These are phyloP conservation scores for Chloebia gouldiae DNA, from an alignment of 2,113 vertebrate genomes.

Conservation along the genomic window DNA sequence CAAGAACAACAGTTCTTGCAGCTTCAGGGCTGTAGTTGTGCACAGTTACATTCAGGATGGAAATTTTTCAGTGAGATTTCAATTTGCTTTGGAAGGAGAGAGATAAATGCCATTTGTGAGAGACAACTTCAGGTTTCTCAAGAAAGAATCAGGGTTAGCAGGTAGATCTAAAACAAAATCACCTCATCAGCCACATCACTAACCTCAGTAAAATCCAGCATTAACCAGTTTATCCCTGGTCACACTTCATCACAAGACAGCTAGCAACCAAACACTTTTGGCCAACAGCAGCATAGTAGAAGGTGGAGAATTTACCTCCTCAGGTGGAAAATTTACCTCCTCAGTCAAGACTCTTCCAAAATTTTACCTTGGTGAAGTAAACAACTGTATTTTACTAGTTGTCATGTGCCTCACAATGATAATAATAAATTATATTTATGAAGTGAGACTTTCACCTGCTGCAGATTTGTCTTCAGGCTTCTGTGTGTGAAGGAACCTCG, in stretches of 20 bases:
- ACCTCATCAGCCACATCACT: neutral
- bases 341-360: neutral
- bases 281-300: neutral
- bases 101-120: neutral
- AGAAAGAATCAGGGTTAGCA: neutral
- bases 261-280: neutral
- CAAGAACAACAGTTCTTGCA: neutral
- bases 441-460: neutral
- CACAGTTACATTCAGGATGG: neutral
- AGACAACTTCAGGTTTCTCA: neutral
- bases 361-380: neutral
- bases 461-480: neutral
- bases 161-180: neutral
- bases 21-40: neutral
- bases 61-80: neutral
- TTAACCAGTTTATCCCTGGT: neutral
- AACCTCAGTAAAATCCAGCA: neutral
- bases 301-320: neutral
- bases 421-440: neutral
- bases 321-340: neutral
- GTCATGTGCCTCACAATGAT: neutral
- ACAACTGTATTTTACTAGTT: neutral
- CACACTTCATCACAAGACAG: neutral
- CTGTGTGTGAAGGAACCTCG: neutral
- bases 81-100: neutral